phyloP scores from a whole-genome alignment of 2,888 invertebrate species.

The Steromphala cineraria region DNA sequence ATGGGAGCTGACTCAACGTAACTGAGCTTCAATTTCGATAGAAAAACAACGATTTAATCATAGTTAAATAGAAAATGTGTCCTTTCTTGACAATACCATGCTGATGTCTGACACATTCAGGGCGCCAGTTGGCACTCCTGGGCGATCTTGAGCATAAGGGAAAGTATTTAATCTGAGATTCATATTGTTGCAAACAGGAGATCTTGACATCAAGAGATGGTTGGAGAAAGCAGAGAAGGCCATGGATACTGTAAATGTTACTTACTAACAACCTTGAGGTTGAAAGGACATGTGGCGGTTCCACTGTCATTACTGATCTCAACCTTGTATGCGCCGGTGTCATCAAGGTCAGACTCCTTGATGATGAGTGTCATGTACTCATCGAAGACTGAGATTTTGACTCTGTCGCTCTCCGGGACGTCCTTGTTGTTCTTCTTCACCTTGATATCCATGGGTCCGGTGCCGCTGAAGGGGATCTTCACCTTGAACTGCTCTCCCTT shows the following conservation, averaged over 20 bases:
- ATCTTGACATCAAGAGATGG: no score
- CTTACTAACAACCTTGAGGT: conserved; percentile 87
- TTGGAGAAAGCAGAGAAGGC: no score
- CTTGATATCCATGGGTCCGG: conserved; percentile 93
- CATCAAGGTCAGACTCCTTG: conserved; percentile 89
- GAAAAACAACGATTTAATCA: no score
- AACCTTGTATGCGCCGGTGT: conserved; percentile 92
- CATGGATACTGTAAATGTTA: conserved; percentile 25
- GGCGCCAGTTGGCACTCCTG: conserved; percentile 96
- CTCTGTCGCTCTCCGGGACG: conserved; percentile 77
- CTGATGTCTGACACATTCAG: conserved; percentile 90
- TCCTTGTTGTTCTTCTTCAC: conserved; percentile 89
- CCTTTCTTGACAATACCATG: no score
- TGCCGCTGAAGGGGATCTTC: conserved; percentile 96
- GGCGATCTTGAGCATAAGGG: conserved; percentile 80
- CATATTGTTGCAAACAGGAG: no score
- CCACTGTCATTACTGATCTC: conserved; percentile 94
- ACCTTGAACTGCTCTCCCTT: conserved; percentile 98
- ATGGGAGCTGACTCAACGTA: no score
- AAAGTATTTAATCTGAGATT: no score
- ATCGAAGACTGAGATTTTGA: conserved; percentile 83
- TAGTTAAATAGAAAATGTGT: no score
- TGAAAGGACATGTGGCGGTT: conserved; percentile 87
- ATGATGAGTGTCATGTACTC: conserved; percentile 97
- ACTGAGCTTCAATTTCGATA: no score